phyloP scores from a whole-genome alignment of 2,888 invertebrate species.

The Stegophylla sp. region DNA sequence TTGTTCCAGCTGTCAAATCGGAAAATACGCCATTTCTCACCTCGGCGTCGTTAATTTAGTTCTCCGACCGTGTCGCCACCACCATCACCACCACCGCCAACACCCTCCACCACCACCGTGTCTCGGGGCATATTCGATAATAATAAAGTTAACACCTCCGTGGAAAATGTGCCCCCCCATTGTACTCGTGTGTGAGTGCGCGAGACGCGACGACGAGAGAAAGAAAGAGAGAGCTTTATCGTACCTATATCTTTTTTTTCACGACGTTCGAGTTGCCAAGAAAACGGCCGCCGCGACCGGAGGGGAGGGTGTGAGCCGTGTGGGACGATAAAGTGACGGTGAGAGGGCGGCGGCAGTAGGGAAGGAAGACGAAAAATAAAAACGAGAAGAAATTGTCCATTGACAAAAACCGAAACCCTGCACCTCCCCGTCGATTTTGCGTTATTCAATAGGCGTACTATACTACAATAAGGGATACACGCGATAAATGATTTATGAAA shows the following conservation, averaged over 20 bases:
- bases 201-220: neutral
- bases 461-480: neutral
- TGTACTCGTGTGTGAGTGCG: neutral
- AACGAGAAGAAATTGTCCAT: conserved; percentile 7
- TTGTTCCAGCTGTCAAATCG: conserved; percentile 53
- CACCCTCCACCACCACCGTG: neutral
- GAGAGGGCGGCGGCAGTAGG: neutral
- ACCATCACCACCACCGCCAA: neutral
- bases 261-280: neutral
- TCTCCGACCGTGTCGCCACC: conserved; percentile 6
- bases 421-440: too few relatives aligned
- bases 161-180: conserved; percentile 34
- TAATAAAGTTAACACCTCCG: conserved; percentile 53
- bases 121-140: conserved; percentile 40
- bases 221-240: neutral
- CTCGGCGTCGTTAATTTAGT: conserved; percentile 56
- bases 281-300: neutral
- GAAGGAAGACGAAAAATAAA: neutral
- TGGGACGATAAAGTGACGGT: neutral
- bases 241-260: conserved; percentile 12
- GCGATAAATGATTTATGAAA: conserved; percentile 43
- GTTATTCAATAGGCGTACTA: too few relatives aligned
- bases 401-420: too few relatives aligned
- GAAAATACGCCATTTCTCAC: conserved; percentile 56
- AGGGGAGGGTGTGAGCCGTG: neutral